Evolutionary conservation across 2,888 invertebrate species (phyloP).

Genomic region (Stratiomys singularior): DNA sequence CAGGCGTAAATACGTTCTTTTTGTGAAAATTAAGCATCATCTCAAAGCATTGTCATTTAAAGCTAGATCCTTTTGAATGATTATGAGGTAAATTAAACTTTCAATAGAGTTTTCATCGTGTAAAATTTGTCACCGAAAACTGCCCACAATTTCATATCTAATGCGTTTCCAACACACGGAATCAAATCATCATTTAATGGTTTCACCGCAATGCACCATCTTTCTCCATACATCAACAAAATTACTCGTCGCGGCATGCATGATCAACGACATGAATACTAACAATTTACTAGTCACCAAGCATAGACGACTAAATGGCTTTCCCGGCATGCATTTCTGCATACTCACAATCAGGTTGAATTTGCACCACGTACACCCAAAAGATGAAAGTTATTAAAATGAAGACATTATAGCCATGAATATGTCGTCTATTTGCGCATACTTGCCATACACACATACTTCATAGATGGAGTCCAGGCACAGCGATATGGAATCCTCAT

Average conservation of each 20-base stretch:
- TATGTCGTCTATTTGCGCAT: slow-evolving; percentile 36
- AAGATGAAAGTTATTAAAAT: slow-evolving; percentile 51
- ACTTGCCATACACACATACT: not conserved
- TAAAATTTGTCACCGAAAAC: no score
- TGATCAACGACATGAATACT: not conserved
- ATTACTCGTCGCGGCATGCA: not conserved
- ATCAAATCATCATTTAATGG: slow-evolving; percentile 7
- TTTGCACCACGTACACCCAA: slow-evolving; percentile 24
- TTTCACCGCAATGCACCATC: not conserved
- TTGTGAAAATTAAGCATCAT: no score
- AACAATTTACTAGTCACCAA: not conserved
- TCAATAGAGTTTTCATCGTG: no score
- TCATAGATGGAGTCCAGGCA: not conserved
- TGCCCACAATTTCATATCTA: not conserved
- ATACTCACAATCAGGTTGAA: not conserved
- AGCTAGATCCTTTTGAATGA: no score
- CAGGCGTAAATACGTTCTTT: no score
- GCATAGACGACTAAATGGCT: not conserved
- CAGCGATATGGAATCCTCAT: slow-evolving; percentile 1
- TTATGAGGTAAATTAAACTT: no score
- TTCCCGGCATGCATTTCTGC: not conserved
- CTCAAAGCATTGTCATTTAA: no score
- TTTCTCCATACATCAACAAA: not conserved
- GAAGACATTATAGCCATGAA: slow-evolving; percentile 49
- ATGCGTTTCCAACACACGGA: not conserved